A percentile compares a stretch with the other conserved stretches of the same genome.
Conservation (phyloP, 1,140 invertebrate genomes). For the Aricia agestis region DNA sequence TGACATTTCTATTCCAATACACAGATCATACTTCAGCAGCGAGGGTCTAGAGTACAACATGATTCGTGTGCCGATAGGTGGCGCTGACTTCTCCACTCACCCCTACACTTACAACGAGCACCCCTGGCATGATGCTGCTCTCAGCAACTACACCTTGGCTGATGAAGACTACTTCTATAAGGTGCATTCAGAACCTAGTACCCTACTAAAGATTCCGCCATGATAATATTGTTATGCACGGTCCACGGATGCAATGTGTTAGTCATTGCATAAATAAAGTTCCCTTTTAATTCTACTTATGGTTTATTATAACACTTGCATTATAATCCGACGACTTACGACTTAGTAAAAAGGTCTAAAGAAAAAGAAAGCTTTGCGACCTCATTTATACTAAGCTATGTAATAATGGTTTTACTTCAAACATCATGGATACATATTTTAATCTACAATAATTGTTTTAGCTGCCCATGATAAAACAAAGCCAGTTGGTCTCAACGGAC, state of each 20-base stretch:
- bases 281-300: too few relatives aligned
- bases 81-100: conserved; percentile 84
- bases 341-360: too few relatives aligned
- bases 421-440: too few relatives aligned
- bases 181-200: conserved; percentile 8
- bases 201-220: too few relatives aligned
- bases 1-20: not conserved
- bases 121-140: conserved; percentile 78
- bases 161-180: conserved; percentile 79
- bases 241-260: too few relatives aligned
- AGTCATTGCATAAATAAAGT: too few relatives aligned
- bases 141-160: conserved; percentile 82
- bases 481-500: conserved; percentile 36
- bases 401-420: too few relatives aligned
- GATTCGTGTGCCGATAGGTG: conserved; percentile 87
- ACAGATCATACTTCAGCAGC: conserved; percentile 76
- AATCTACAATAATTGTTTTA: conserved; percentile 17
- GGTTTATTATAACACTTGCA: too few relatives aligned
- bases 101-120: conserved; percentile 77
- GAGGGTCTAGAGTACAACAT: conserved; percentile 86
- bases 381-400: too few relatives aligned
- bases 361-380: too few relatives aligned
- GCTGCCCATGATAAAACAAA: conserved; percentile 60
- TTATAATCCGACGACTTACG: too few relatives aligned
- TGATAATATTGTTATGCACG: too few relatives aligned